Conservation (phyloP, 2,113 vertebrate species). For the Petroica traversi region DNA sequence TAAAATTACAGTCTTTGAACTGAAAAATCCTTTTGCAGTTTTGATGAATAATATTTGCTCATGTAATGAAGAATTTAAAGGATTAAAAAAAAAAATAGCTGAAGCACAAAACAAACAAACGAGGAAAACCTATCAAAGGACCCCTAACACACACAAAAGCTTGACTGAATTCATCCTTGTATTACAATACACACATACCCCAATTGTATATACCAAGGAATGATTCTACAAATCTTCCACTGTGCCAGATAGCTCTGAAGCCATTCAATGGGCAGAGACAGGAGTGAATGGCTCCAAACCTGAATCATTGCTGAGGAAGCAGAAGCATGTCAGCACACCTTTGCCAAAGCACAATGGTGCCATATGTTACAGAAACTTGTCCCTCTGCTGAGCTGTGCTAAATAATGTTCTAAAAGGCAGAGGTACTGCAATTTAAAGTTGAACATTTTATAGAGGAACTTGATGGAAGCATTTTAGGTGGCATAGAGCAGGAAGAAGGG, state of each 20-base stretch:
- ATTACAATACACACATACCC: background rate
- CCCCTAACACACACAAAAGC: background rate
- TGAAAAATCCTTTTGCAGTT: background rate
- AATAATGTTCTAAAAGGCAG: background rate
- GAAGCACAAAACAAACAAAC: background rate
- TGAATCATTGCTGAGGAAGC: background rate
- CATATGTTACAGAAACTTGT: background rate
- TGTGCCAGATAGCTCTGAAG: background rate
- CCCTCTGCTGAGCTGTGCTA: background rate
- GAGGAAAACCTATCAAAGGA: background rate
- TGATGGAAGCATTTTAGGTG: background rate
- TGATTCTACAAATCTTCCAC: background rate
- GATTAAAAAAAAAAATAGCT: background rate
- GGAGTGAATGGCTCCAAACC: background rate
- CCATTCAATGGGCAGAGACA: background rate
- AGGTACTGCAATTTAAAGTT: background rate
- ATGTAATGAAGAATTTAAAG: background rate
- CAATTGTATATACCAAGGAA: background rate
- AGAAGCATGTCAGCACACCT: background rate
- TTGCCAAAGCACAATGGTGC: background rate
- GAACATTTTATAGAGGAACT: background rate
- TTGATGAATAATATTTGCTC: background rate
- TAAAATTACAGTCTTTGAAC: background rate
- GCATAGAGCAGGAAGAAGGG: background rate
- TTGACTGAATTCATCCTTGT: background rate